phyloP scores from a whole-genome alignment of 2,888 invertebrate species.

The Pheosia gnoma region DNA sequence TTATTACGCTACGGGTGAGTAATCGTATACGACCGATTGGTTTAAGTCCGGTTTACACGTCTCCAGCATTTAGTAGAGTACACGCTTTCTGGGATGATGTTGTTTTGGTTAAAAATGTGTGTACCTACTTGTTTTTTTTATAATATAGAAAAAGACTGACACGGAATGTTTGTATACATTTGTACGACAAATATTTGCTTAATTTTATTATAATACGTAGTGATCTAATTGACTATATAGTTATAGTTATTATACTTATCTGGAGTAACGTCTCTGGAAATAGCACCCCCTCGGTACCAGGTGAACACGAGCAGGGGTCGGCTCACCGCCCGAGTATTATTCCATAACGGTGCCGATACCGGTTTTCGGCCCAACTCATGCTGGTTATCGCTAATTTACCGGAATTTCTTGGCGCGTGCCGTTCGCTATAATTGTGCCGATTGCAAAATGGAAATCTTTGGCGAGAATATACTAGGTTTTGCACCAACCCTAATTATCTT shows the following conservation, averaged over 20 bases:
- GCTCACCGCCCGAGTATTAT: background rate
- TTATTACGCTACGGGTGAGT: background rate
- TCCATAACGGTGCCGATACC: background rate
- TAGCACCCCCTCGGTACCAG: background rate
- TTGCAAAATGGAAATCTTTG: too few species aligned
- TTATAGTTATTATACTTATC: background rate
- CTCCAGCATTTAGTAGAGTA: background rate
- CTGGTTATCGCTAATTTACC: background rate
- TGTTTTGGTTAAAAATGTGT: too few species aligned
- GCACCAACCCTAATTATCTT: too few species aligned
- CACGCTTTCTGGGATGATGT: background rate
- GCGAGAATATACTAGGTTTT: too few species aligned
- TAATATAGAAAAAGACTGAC: too few species aligned
- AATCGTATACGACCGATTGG: background rate
- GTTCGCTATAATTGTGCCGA: too few species aligned
- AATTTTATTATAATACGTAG: too few species aligned
- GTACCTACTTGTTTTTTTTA: too few species aligned
- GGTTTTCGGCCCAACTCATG: background rate
- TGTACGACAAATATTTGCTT: too few species aligned
- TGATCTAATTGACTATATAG: too few species aligned
- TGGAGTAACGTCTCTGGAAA: background rate
- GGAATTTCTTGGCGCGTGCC: too few species aligned
- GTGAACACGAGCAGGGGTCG: constrained; percentile 1
- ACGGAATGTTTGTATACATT: too few species aligned
- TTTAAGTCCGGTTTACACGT: background rate